These are phyloP conservation scores for Eriocheir sinensis DNA, from an alignment of 1,140 invertebrate species.

Conservation along the genomic window DNA sequence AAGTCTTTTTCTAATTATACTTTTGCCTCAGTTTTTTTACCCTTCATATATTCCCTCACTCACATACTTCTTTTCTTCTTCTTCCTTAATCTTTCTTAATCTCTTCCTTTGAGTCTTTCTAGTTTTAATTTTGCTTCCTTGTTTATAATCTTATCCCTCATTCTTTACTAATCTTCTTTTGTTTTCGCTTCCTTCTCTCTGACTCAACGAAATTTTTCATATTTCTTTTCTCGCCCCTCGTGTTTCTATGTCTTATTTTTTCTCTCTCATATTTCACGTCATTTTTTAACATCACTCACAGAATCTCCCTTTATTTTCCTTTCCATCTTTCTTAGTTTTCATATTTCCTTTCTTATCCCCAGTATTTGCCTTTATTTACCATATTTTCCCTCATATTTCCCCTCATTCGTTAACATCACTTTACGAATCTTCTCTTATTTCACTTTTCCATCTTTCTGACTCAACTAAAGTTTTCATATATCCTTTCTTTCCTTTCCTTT, in stretches of 20 bases:
- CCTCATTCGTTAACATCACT: neutral
- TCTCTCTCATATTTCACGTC: neutral
- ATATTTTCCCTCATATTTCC: neutral
- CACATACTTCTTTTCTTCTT: too few species aligned
- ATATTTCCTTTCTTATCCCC: neutral
- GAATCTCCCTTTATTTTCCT: constrained; percentile 18
- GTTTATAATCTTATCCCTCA: neutral
- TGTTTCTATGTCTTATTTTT: neutral
- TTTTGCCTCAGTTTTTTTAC: too few species aligned
- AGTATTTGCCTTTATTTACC: neutral
- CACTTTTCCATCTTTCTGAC: too few species aligned
- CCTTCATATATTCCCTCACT: too few species aligned
- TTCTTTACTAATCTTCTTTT: neutral
- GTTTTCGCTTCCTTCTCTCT: too few species aligned
- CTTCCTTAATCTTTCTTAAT: too few species aligned
- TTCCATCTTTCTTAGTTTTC: neutral
- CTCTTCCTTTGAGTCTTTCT: too few species aligned
- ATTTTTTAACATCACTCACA: neutral
- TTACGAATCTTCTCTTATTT: too few species aligned
- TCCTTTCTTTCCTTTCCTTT: neutral
- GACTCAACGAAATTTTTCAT: neutral
- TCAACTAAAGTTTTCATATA: neutral
- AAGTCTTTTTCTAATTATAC: too few species aligned
- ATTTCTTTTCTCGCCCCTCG: neutral
- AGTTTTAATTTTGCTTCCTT: neutral